A percentile compares a stretch with the other conserved stretches of the same genome.
phyloP scores from a whole-genome alignment of 2,888 invertebrate genomes.

The Caenorhabditis sp. region DNA sequence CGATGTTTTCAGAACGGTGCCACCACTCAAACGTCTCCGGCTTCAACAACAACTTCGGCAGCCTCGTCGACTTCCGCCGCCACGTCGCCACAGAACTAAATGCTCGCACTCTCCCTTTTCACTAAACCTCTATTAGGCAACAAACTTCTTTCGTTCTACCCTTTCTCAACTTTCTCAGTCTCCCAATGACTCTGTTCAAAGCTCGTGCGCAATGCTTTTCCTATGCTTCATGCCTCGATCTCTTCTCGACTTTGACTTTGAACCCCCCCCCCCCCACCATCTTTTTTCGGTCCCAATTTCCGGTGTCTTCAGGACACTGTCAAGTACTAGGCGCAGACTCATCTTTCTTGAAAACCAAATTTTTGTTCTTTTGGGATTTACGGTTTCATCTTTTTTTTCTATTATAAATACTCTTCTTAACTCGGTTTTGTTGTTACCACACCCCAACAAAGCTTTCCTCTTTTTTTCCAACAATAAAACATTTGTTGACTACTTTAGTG shows the following conservation, averaged over 20 bases:
- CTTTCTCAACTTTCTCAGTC: slow-evolving; percentile 18
- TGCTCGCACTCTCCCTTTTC: neutral
- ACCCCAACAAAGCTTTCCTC: slow-evolving; percentile 44
- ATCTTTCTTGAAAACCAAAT: no score
- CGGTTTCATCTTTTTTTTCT: slow-evolving; percentile 25
- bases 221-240: slow-evolving; percentile 29
- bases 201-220: slow-evolving; percentile 51
- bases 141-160: slow-evolving; percentile 8
- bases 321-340: slow-evolving; percentile 21
- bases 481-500: no score
- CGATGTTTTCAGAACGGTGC: slow-evolving; percentile 24
- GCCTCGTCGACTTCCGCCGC: slow-evolving; percentile 68
- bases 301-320: slow-evolving; percentile 28
- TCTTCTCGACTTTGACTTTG: slow-evolving; percentile 10
- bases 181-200: slow-evolving; percentile 33
- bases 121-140: slow-evolving; percentile 10
- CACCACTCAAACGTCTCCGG: slow-evolving; percentile 60
- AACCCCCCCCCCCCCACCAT: slow-evolving; percentile 4
- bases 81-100: slow-evolving; percentile 59
- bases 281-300: slow-evolving; percentile 14
- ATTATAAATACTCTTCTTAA: neutral
- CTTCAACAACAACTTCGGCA: slow-evolving; percentile 67
- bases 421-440: no score
- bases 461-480: slow-evolving; percentile 16
- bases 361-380: slow-evolving; percentile 30